Base-by-base conservation (phyloP, 2,113 vertebrate genomes). In the Cepphus grylle region DNA sequence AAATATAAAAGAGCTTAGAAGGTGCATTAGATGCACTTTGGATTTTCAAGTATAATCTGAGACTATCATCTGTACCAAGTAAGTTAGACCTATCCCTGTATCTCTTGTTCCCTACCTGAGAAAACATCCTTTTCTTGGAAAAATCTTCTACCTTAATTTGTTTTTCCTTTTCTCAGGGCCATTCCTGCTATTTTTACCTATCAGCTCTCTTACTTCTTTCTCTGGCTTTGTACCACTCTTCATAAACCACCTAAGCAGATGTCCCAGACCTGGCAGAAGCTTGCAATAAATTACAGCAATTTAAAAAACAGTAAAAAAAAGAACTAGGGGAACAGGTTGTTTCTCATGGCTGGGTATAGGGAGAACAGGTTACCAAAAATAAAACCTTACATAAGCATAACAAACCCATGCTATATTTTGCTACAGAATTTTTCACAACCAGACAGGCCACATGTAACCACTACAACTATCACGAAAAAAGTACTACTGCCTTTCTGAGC, bases 311-410 rank as follows among this genome's bases (percentile, higher is more conserved):
- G 18, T 16, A 30, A 65, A 87, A 88, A 90, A 53, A 55, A 71
- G 3, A 73, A 82, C 56, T 6, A 73, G 42, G 25, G 40, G 56
- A 93, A 77, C 26, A 78, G 38, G 86, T 70, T 74, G 38, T 34
- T 93, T 92, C 82, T 92, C 40, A 86, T 32, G 20, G 20, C 29
- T 77, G 43, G 21, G 6, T 80, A 78, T 50, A 86, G 30, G 69
- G 53, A 90, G 42, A 71, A 81, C 65, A 81, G 26, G 9, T 32
- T 86, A 55, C 76, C 76, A 86, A 86, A 95, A 92, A 95, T 59
- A 95, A 73, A 93, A 73, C 10, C 67, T 87, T 89, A 94, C 55
- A 83, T 89, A 95, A 96, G 63, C 62, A 71, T 55, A 95, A 95
- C 59, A 90, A 94, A 70, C 42, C 55, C 15, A 85, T 76, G 78